A percentile compares a stretch with the other conserved stretches of the same genome.
phyloP scores from a whole-genome alignment of 2,888 invertebrate species.

The Ochlodes sylvanus region DNA sequence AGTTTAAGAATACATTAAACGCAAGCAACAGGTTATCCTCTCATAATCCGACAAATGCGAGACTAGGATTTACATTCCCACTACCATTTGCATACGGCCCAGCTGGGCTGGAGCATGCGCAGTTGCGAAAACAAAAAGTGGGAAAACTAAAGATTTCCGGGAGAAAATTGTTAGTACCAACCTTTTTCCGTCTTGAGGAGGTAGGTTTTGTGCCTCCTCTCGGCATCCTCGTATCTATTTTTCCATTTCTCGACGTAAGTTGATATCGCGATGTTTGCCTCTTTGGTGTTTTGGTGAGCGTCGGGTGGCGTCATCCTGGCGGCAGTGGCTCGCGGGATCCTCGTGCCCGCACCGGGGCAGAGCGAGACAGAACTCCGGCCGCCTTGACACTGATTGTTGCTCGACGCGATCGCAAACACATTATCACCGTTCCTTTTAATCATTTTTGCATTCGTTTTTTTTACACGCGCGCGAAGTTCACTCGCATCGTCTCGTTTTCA shows the following conservation, averaged over 20 bases:
- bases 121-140: constrained; percentile 50
- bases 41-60: constrained; percentile 78
- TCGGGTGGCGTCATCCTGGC: constrained; percentile 82
- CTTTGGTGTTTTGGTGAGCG: constrained; percentile 78
- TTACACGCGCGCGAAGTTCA: constrained; percentile 71
- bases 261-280: constrained; percentile 78
- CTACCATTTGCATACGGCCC: constrained; percentile 73
- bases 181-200: constrained; percentile 89
- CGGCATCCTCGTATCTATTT: constrained; percentile 88
- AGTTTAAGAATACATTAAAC: constrained; percentile 71
- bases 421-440: constrained; percentile 84
- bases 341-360: constrained; percentile 73
- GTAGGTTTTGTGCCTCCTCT: constrained; percentile 87
- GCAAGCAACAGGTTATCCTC: constrained; percentile 80
- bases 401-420: constrained; percentile 84
- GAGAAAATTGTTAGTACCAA: constrained; percentile 68
- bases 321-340: constrained; percentile 81
- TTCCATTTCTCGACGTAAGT: constrained; percentile 87
- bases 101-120: constrained; percentile 72
- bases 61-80: constrained; percentile 73
- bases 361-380: constrained; percentile 78
- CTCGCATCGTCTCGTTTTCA: constrained; percentile 73
- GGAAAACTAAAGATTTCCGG: constrained; percentile 52
- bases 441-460: constrained; percentile 82
- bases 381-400: constrained; percentile 80